phyloP scores from a whole-genome alignment of 2,888 invertebrate genomes.

The Lasioglossum oenotherae region DNA sequence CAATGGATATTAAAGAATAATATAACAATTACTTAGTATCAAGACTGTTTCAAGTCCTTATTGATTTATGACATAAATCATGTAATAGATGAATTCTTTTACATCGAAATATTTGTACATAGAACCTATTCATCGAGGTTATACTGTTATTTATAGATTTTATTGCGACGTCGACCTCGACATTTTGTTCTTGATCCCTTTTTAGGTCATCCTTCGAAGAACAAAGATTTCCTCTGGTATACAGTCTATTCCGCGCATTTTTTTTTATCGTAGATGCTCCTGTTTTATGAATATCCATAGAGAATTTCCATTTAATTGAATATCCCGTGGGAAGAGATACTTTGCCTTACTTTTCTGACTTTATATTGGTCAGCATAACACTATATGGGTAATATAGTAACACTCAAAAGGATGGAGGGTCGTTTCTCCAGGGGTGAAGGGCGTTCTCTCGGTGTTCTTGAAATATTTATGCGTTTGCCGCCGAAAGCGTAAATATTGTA shows the following conservation, averaged over 20 bases:
- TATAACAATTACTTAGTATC: background rate
- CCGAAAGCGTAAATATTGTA: constrained; percentile 77
- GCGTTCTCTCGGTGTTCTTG: constrained; percentile 64
- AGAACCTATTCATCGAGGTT: background rate
- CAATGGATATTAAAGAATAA: background rate
- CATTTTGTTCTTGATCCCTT: background rate
- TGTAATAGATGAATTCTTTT: background rate
- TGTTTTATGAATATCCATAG: constrained; percentile 52
- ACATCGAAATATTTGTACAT: background rate
- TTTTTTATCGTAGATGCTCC: background rate
- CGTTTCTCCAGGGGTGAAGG: constrained; percentile 63
- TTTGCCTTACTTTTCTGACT: constrained; percentile 40
- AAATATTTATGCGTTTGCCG: constrained; percentile 77
- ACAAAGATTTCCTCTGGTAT: background rate
- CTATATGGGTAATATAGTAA: constrained; percentile 55
- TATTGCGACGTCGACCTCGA: background rate
- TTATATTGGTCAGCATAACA: constrained; percentile 45
- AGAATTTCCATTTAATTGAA: constrained; percentile 55
- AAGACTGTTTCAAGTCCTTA: background rate
- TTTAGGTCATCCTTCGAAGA: background rate
- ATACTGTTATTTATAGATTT: background rate
- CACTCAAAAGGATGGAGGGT: constrained; percentile 35
- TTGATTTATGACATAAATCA: background rate
- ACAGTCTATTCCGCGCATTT: constrained; percentile 10
- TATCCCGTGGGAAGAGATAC: constrained; percentile 23